phyloP scores from a whole-genome alignment of 2,888 invertebrate species.

The Mesochorus sp. region DNA sequence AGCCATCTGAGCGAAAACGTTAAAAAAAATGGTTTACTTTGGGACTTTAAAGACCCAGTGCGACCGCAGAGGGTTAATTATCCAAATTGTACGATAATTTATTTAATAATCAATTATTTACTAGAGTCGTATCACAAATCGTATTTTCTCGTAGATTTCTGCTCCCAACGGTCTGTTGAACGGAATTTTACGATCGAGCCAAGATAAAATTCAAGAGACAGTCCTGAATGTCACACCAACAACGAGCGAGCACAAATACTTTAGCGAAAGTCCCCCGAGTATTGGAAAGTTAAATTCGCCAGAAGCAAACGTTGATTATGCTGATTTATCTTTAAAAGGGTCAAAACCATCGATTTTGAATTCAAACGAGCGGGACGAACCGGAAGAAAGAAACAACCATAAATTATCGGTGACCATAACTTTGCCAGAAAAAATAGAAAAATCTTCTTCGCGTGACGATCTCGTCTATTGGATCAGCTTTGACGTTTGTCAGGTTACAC shows the following conservation, averaged over 20 bases:
- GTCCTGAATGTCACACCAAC: background rate
- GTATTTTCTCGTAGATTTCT: constrained; percentile 23
- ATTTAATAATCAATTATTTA: too few relatives aligned
- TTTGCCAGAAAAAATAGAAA: constrained; percentile 10
- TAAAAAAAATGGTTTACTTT: too few relatives aligned
- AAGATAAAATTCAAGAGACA: background rate
- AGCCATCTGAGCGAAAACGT: too few relatives aligned
- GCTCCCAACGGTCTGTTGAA: constrained; percentile 22
- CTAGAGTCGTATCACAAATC: too few relatives aligned
- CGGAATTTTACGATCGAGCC: background rate
- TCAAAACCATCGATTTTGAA: constrained; percentile 1
- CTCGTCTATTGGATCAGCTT: constrained; percentile 67
- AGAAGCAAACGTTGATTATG: constrained; percentile 8
- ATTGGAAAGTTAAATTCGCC: constrained; percentile 37
- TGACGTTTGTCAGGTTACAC: constrained; percentile 67
- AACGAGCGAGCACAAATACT: background rate
- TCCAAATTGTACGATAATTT: too few relatives aligned
- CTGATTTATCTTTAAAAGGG: background rate
- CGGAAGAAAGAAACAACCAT: background rate
- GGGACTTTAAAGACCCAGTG: too few relatives aligned
- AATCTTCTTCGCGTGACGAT: background rate
- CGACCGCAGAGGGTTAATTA: background rate
- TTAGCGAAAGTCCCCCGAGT: background rate
- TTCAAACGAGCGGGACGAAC: background rate
- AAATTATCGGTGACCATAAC: constrained; percentile 20